Evolutionary conservation across 2,797 vertebrate genomes (phyloP).

Genomic region (Rhabdomys pumilio): DNA sequence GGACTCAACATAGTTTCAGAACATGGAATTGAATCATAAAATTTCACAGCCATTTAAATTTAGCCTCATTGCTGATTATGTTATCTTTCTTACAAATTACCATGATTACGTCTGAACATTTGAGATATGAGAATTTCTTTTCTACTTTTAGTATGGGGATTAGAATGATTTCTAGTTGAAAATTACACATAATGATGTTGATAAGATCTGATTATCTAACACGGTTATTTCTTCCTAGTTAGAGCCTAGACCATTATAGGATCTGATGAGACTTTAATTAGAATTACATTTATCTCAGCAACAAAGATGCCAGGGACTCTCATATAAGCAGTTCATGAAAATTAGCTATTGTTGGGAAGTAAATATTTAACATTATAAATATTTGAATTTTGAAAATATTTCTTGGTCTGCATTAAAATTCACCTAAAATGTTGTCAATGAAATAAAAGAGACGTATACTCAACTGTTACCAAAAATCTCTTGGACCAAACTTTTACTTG

Average conservation of each 20-base stretch:
- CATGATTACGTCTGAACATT: conserved; percentile 17
- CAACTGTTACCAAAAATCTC: neutral
- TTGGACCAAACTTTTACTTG: neutral
- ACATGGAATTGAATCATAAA: neutral
- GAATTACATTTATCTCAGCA: neutral
- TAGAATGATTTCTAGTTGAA: conserved; percentile 47
- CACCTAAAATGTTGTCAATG: neutral
- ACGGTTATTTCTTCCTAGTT: conserved; percentile 1
- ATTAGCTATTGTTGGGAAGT: neutral
- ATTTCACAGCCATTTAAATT: conserved; percentile 36
- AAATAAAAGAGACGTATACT: neutral
- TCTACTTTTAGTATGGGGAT: conserved; percentile 40
- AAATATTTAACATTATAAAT: neutral
- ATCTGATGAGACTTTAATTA: conserved; percentile 19
- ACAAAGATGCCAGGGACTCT: neutral
- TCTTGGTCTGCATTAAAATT: neutral
- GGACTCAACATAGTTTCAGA: neutral
- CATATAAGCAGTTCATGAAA: neutral
- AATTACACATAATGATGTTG: conserved; percentile 32
- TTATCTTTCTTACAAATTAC: conserved; percentile 61
- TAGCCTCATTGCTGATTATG: neutral
- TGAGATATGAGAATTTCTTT: conserved; percentile 5
- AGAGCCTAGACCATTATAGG: neutral
- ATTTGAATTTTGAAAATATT: neutral
- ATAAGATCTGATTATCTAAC: conserved; percentile 45